Base-by-base conservation (phyloP, 2,113 vertebrate species). In the Psilopsiagon aurifrons region DNA sequence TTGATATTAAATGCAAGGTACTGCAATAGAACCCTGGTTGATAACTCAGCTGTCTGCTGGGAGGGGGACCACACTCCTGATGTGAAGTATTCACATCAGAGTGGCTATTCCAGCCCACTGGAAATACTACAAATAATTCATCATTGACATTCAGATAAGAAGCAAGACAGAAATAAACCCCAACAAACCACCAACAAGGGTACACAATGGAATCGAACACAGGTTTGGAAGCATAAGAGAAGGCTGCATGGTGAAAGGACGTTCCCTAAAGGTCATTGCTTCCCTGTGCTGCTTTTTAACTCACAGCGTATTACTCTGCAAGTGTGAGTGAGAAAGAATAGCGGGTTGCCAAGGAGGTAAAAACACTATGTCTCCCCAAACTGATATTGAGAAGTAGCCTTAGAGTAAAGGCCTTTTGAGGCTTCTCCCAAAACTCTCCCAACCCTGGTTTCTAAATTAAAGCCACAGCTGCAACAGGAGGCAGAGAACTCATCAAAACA, bases 151-250 rank as follows among this genome's bases (percentile, higher is more conserved):
- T 20, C 60, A 64, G 39, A 6, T 63, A 37, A 52, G 35, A 51
- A 47, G 60, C 35, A 75, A 68, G 90, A 12, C 0, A 0, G 47
- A 77, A 87, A 51, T 47, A 69, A 88, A 86, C 0, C 9, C 2
- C 17, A 28, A 24, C 46, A 12, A 18, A 59, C 75, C 5, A 3
- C 67, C 59, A 41, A 33, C 10, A 7, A 33, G 79, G 88, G 84
- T 27, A 8, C 3, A 0, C 9, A 3, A 5, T 10, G 41, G 81
- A 19, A 29, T 0, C 3, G 70, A n/a, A 3, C 39, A 2, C 20
- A 5, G 54, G 83, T 57, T 79, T 3, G 7, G 82, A 66, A 47
- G 64, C 7, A 0, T 3, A 44, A 8, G 77, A n/a, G 35, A 4
- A 70, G 78, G 54, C 20, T 1, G 3, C 11, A 3, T 1, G 31